Evolutionary conservation across 2,113 vertebrate species (phyloP), one percentile per base, ranked within the genome.

Genomic region (Peromyscus leucopus): DNA sequence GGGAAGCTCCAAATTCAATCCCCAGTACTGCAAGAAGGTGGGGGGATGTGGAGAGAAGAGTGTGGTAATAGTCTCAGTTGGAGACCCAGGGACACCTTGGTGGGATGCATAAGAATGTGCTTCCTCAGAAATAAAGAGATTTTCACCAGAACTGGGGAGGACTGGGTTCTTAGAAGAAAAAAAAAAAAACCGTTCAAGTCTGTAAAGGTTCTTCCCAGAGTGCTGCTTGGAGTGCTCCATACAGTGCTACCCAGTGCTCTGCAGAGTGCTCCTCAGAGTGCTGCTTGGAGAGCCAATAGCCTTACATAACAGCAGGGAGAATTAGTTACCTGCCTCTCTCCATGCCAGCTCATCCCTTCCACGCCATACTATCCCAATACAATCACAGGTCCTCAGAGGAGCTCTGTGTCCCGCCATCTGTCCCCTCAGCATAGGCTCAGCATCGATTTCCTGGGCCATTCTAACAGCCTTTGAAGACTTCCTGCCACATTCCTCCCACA

Each of bases 401-500:
- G 85, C 95, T 57, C 67, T 5, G 22, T 21, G 71, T 61, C 80
- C 96, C 93, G 46, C 75, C 71, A 71, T 72, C 26, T 33, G 46
- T 61, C 48, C 79, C 86, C 71, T 92, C n/a, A n/a, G 83, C 93
- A 69, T 7, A 87, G 85, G 39, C 94, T 91, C 91, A 71, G 96
- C 86, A 96, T 82, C 93, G 36, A 84, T 94, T 97, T 96, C 91
- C 96, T 91, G 86, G 94, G 93, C 96, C 95, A 89, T 95, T 97
- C 97, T 97, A 85, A 97, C 93, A 96, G 91, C 94, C 76, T 93
- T 74, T 96, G 69, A 95, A 93, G 93, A 94, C 92, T 91, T 92
- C 93, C 94, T 95, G 96, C 82, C 90, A 86, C 98, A 72, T 96
- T 85, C 83, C 92, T 95, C 96, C 96, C 89, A 76, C 97, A 48